phyloP scores from a whole-genome alignment of 2,888 invertebrate species.

The Drosophila nigricruria region DNA sequence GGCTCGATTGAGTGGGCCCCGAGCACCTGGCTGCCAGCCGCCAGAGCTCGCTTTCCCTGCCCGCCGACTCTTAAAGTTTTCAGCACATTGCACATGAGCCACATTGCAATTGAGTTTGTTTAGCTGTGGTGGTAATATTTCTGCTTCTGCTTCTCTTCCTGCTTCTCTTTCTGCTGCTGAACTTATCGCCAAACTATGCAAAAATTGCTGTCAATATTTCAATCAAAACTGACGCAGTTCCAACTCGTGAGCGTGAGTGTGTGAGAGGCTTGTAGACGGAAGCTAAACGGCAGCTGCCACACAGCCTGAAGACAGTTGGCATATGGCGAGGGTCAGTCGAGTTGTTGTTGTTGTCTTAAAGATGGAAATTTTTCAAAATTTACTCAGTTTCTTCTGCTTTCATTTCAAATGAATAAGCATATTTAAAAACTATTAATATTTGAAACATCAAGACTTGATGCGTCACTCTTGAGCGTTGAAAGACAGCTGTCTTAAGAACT shows the following conservation, averaged over 20 bases:
- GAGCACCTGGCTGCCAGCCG: slow-evolving; percentile 3
- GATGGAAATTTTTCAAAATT: too few species aligned
- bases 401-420: not conserved
- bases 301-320: slow-evolving; percentile 29
- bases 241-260: slow-evolving; percentile 5
- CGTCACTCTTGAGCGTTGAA: not conserved
- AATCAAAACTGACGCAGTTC: slow-evolving; percentile 69
- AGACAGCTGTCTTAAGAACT: slow-evolving; percentile 3
- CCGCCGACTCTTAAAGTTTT: slow-evolving; percentile 50
- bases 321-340: slow-evolving; percentile 28
- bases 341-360: not conserved
- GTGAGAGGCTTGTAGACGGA: slow-evolving; percentile 37
- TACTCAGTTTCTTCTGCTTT: not conserved
- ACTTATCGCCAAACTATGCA: slow-evolving; percentile 70
- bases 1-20: slow-evolving; percentile 59
- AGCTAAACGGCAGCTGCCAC: slow-evolving; percentile 61
- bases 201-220: slow-evolving; percentile 74
- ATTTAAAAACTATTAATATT: not conserved
- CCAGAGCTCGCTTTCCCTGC: not conserved
- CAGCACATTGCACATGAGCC: slow-evolving; percentile 65
- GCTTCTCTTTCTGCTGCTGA: not conserved
- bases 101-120: slow-evolving; percentile 45
- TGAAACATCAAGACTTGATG: not conserved
- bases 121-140: slow-evolving; percentile 6
- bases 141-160: not conserved